These are phyloP conservation scores for Allobates femoralis DNA, from an alignment of 2,797 vertebrate species.

Conservation along the genomic window DNA sequence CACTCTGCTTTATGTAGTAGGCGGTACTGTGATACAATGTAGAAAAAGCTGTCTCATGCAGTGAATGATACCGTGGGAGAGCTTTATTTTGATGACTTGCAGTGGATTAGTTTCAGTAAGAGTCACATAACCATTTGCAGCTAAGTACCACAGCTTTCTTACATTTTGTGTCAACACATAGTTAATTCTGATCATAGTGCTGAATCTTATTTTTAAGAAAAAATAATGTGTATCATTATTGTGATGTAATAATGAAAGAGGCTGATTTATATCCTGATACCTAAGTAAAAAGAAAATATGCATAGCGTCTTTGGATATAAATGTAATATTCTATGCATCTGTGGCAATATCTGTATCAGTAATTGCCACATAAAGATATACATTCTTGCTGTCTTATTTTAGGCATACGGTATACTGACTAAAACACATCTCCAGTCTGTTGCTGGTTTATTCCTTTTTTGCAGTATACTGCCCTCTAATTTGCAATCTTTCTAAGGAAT, in stretches of 20 bases:
- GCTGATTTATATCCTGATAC: not conserved
- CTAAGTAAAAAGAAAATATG: not conserved
- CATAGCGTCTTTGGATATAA: not conserved
- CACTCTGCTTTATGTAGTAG: not conserved
- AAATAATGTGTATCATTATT: not conserved
- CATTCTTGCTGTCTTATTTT: not conserved
- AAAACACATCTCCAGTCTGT: not conserved
- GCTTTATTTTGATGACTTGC: constrained; percentile 21
- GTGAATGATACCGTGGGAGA: constrained; percentile 12
- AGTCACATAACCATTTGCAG: constrained; percentile 3
- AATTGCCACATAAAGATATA: not conserved
- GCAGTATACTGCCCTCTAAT: too few relatives aligned
- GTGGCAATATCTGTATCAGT: not conserved
- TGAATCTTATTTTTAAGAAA: not conserved
- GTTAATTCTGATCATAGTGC: not conserved
- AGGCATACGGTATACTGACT: not conserved
- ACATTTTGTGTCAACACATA: not conserved
- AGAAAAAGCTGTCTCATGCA: constrained; percentile 20
- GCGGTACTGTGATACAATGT: not conserved
- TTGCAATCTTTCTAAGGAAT: too few relatives aligned
- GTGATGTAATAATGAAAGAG: not conserved
- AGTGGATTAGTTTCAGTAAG: constrained; percentile 5
- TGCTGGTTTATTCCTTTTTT: too few relatives aligned
- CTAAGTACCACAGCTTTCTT: not conserved
- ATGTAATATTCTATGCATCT: not conserved